Evolutionary conservation across 1,140 invertebrate species (phyloP), one percentile per base, ranked within the genome.

Genomic region (Vanessa atalanta): DNA sequence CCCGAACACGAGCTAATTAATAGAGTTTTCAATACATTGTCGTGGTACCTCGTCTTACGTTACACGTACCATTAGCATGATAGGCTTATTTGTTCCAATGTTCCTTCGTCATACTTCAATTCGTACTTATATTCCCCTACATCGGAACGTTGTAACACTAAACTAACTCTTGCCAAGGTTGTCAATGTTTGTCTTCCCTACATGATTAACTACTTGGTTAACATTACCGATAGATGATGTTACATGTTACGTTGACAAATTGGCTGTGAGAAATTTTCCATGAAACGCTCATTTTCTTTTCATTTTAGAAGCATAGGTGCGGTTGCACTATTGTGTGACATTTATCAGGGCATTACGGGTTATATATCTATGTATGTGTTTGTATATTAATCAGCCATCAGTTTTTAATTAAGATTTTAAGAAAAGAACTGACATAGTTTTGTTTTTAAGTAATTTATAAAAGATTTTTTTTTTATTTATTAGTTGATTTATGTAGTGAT

Each of bases 1-100:
- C 88, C 83, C 74, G 69, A 71, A 80, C 71, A 71, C 79, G 74
- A 83, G 75, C 81, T 90, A 92, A 91, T 90, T 92, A 90, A 92
- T 87, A 87, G 81, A 84, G 86, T 83, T 89, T 88, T 88, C 85
- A 85, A 88, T 87, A 84, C 66, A 79, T 71, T 72, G 83, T 66
- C 72, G 51, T 55, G 64, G 61, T 65, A 72, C 55, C 23, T 50
- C 72, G 64, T 72, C 80, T 91, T 82, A 80, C 75, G 73, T 89
- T 89, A 86, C 87, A 77, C 74, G 70, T 76, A 79, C 84, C 85
- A 91, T 91, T 88, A 89, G 78, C 79, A 81, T 81, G 83, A 90
- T 87, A 84, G 86, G 82, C 75, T 83, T 43, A 75, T 78, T 72
- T 63, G 66, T 66, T 72, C 67, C 16, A 67, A 78, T 80, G 70